Conservation (phyloP, 2,113 vertebrate genomes). For the Dasypus novemcinctus region DNA sequence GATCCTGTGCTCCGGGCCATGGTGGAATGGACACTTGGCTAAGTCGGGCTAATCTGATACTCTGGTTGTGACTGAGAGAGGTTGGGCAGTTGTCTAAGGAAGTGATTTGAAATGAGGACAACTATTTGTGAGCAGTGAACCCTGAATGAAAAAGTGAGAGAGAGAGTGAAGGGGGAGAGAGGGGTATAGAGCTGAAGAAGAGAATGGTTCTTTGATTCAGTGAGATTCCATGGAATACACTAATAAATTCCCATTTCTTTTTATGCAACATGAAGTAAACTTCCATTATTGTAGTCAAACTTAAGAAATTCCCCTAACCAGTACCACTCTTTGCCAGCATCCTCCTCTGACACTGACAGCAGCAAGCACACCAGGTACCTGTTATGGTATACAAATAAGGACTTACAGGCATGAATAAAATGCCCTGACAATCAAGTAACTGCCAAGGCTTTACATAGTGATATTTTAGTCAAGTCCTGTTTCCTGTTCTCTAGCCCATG, state of each 20-base stretch:
- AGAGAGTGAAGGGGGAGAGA: background rate
- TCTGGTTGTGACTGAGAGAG: background rate
- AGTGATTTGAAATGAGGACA: background rate
- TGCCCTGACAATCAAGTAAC: background rate
- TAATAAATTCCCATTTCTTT: background rate
- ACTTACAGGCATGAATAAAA: background rate
- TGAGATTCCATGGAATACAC: background rate
- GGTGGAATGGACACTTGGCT: background rate
- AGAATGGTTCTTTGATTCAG: background rate
- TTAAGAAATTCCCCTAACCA: background rate
- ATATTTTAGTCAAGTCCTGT: background rate
- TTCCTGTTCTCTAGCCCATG: background rate
- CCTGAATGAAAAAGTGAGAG: background rate
- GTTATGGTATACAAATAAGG: background rate
- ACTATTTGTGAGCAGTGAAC: background rate
- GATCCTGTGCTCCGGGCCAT: background rate
- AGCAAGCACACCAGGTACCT: background rate
- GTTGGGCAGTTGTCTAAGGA: background rate
- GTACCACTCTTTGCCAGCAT: background rate
- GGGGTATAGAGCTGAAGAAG: background rate
- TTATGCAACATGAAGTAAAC: background rate
- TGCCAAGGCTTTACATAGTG: background rate
- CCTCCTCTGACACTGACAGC: background rate
- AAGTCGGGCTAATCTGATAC: background rate
- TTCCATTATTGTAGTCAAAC: background rate